Evolutionary conservation across 2,888 invertebrate species (phyloP), one percentile per base, ranked within the genome.

Genomic region (Eupsilia transversa): DNA sequence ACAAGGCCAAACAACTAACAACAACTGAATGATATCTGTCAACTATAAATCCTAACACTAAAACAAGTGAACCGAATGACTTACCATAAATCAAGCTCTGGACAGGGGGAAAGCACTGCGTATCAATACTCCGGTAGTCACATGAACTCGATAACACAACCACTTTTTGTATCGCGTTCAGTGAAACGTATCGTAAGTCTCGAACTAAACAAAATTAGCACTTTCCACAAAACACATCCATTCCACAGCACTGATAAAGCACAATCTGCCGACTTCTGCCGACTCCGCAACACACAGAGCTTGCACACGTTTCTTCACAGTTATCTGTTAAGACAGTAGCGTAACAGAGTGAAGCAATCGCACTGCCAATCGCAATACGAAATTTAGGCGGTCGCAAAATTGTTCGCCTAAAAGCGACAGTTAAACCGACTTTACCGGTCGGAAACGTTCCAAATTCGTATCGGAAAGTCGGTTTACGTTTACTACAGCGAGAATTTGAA

Each of bases 241-340:
- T 92, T 92, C 90, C 95, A 95, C 94, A 92, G 90, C 95, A 95
- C 94, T 92, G 91, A 92, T 92, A 87, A 87, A 92, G 92, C 95
- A 95, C 95, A 92, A 92, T 92, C 91, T 90, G 92, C 92, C 88
- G 91, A 92, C 91, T 91, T 91, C 90, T 89, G 92, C 92, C 89
- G 92, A 92, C 91, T 91, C 91, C 93, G 93, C 80, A 92, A 90
- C 93, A 93, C 93, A 92, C 92, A 91, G 94, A 94, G 91, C 91
- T 92, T 91, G 92, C 93, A 93, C 94, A 93, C 94, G 94, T 93
- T 95, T 92, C 93, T 93, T 94, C 94, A 95, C 93, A 94, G 93
- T 94, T 93, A 92, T 94, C 93, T 94, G 92, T 93, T 93, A 94
- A 93, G 90, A 89, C 91, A 89, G 89, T 87, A 92, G 89, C 93